These are phyloP conservation scores for Drosophila yakuba DNA, from an alignment of 1,140 invertebrate genomes.

Conservation along the genomic window DNA sequence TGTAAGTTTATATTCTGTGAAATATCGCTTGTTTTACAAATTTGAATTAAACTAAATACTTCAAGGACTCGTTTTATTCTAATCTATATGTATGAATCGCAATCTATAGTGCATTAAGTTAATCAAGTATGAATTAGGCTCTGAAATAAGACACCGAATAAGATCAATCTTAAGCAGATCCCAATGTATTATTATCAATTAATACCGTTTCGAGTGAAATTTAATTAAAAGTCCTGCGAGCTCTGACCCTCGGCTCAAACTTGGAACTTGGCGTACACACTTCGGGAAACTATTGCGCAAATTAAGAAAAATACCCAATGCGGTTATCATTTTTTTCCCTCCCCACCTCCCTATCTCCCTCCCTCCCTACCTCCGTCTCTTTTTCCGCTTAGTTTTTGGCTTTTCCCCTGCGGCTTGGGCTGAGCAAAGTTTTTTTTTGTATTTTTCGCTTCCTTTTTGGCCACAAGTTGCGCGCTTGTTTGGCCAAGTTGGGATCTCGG, in stretches of 20 bases:
- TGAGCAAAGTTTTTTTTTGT: conserved; percentile 37
- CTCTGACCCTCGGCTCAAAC: conserved; percentile 40
- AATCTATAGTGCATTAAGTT: too few species aligned
- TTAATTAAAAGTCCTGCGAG: conserved; percentile 65
- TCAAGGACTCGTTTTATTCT: too few species aligned
- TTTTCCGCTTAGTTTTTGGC: conserved; percentile 43
- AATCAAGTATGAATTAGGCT: neutral
- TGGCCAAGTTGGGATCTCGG: conserved; percentile 55
- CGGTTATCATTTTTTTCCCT: conserved; percentile 63
- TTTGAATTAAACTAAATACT: too few species aligned
- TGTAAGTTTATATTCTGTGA: too few species aligned
- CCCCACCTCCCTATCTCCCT: neutral
- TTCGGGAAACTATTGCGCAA: conserved; percentile 58
- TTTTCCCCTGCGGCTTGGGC: conserved; percentile 43
- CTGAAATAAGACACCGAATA: too few species aligned
- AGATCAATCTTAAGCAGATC: neutral
- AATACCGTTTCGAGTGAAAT: conserved; percentile 35
- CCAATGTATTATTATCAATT: conserved; percentile 35
- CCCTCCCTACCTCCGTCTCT: conserved; percentile 1
- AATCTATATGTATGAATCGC: too few species aligned
- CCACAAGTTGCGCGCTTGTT: conserved; percentile 51
- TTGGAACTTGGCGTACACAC: conserved; percentile 32
- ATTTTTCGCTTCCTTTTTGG: conserved; percentile 32
- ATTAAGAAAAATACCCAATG: conserved; percentile 77
- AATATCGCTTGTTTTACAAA: too few species aligned